Base-by-base conservation (phyloP, 1,140 invertebrate genomes). In the Geopemphigus sp. region DNA sequence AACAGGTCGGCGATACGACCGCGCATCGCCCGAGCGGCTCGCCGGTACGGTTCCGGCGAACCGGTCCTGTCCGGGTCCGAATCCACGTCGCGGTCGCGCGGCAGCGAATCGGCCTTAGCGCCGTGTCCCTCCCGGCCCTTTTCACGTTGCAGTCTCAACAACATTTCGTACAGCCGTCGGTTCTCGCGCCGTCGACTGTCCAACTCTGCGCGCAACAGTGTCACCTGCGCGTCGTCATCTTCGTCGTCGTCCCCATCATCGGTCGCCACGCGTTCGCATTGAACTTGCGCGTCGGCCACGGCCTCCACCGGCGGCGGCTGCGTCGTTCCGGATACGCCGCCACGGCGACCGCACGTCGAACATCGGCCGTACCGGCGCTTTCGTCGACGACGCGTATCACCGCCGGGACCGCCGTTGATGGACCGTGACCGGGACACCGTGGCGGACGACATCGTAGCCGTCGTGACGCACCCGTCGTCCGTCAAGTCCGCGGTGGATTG, bases 81-180 rank as follows among this genome's bases (percentile, higher is more conserved):
- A 45, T 66, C 32, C n/a, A n/a, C n/a, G n/a, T 57, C 56, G 56
- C 22, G 19, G 17, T 29, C 68, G 17, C 14, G 32, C 68, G 47
- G 15, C 47, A 2, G 22, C 45, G 17, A 22, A n/a, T 22, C 32
- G 32, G 26, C 14, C 59, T 5, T 24, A 0, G 54, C 5, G 12
- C 2, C 68, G 68, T 1, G 10, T 47, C 2, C 50, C 47, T 8
- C 68, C 14, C 45, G 66, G 26, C 11, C 17, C 32, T 32, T 12
- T 66, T 17, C 64, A 39, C 50, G 45, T 12, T 72, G 68, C 24
- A 54, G 24, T 26, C 15, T 26, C 47, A 72, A 53, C 17, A 72
- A 22, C 50, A 72, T 72, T 14, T 72, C 68, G 47, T 72, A 72
- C 26, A 72, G 68, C 11, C 68, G 68, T n/a, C 47, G 15, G 24